These are phyloP conservation scores for Centropyge bicolor DNA, from an alignment of 2,797 vertebrate species.

Conservation along the genomic window DNA sequence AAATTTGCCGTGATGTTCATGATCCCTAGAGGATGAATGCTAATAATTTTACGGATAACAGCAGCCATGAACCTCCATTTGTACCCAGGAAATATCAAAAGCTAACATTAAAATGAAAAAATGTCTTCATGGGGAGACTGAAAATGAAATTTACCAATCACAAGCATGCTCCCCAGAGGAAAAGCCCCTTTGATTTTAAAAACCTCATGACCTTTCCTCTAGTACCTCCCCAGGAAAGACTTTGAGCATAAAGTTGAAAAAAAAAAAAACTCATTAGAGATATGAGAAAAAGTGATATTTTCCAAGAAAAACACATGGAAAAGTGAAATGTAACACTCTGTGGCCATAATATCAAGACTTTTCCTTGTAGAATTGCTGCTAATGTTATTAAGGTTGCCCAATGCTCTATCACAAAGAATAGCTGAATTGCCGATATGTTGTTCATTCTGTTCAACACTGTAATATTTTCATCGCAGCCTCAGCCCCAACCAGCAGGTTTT, in stretches of 20 bases:
- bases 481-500: not conserved
- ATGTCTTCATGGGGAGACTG: not conserved
- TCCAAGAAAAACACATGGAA: not conserved
- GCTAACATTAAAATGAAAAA: not conserved
- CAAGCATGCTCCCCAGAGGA: not conserved
- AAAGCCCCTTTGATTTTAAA: not conserved
- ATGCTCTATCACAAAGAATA: not conserved
- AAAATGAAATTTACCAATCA: not conserved
- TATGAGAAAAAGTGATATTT: not conserved
- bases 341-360: not conserved
- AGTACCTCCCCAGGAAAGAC: not conserved
- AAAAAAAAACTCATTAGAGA: not conserved
- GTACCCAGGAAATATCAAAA: not conserved
- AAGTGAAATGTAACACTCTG: not conserved
- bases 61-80: not conserved
- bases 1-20: not conserved
- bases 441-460: not conserved
- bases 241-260: not conserved
- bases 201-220: not conserved
- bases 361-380: not conserved
- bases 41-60: not conserved
- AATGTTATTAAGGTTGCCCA: not conserved
- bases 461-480: not conserved
- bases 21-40: slow-evolving; percentile 15
- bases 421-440: not conserved